These are phyloP conservation scores for Garrulus glandarius DNA, from an alignment of 2,797 vertebrate species.

Conservation along the genomic window DNA sequence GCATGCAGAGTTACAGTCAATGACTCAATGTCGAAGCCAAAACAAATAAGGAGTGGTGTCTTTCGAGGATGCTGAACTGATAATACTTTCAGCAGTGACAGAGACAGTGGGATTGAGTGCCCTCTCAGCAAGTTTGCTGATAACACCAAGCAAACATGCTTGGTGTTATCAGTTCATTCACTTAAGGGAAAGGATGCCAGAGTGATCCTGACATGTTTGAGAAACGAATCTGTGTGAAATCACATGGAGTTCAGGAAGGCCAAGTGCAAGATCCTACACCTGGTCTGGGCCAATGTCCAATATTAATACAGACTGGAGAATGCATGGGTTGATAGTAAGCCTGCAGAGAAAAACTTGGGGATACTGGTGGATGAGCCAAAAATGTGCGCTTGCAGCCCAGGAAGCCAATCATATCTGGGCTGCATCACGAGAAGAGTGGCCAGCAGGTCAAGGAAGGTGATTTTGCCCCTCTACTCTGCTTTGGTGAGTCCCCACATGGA, in stretches of 20 bases:
- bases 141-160: not conserved
- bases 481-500: not conserved
- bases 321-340: not conserved
- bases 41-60: not conserved
- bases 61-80: not conserved
- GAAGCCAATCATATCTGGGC: not conserved
- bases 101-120: not conserved
- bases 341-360: not conserved
- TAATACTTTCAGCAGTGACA: not conserved
- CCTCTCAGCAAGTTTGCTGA: not conserved
- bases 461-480: not conserved
- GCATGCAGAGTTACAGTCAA: not conserved
- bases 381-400: not conserved
- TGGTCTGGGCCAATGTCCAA: not conserved
- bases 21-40: accelerated
- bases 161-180: too few relatives aligned
- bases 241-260: not conserved
- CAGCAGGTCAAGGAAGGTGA: not conserved
- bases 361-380: not conserved
- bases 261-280: not conserved
- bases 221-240: not conserved
- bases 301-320: not conserved
- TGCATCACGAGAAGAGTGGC: not conserved
- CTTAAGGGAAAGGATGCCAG: not conserved
- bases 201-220: not conserved